Base-by-base conservation (phyloP, 2,797 vertebrate genomes). In the Helostoma temminkii region DNA sequence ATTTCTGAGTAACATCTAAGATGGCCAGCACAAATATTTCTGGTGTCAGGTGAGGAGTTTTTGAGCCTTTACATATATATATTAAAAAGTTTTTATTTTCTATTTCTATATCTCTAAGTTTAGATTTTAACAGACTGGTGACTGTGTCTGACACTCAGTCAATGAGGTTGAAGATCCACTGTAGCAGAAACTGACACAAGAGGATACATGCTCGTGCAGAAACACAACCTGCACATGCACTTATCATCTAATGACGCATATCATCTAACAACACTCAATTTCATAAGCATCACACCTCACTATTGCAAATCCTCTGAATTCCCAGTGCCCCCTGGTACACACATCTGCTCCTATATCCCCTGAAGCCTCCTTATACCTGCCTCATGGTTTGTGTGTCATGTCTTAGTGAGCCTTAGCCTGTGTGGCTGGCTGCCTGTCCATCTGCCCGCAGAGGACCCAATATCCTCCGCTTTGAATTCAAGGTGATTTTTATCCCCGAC, bases 401-500 rank as follows among this genome's bases (percentile, higher is more conserved):
- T 59, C 64, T 50, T 68, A 41, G 42, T 83, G 82, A 85, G 80
- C 71, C 50, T 77, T 81, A 81, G 78, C 79, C 82, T 34, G 64
- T 58, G 88, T 63, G 84, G 76, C 81, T 69, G 74, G 65, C 74
- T 64, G 75, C 61, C 62, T 58, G 82, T 85, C 85, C 74, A 66
- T 85, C 88, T 34, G 18, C 76, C 76, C 11, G 49, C 86, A 41
- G 68, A 90, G 86, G 83, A 90, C 87, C 88, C 87, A 89, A 91
- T 92, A 93, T 94, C 92, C 93, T 91, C 92, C 92, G 83, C 92
- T 95, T 94, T 93, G 92, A 93, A 94, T 95, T 94, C 93, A 94
- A 93, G 93, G 91, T 92, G 94, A 94, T 94, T 88, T 91, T 93
- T 93, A 94, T 94, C 92, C 91, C 82, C 74, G 78, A 83, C 85